A percentile compares a stretch with the other conserved stretches of the same genome.
Evolutionary conservation across 1,140 invertebrate genomes (phyloP).

Genomic region (Lepidurus couesii): DNA sequence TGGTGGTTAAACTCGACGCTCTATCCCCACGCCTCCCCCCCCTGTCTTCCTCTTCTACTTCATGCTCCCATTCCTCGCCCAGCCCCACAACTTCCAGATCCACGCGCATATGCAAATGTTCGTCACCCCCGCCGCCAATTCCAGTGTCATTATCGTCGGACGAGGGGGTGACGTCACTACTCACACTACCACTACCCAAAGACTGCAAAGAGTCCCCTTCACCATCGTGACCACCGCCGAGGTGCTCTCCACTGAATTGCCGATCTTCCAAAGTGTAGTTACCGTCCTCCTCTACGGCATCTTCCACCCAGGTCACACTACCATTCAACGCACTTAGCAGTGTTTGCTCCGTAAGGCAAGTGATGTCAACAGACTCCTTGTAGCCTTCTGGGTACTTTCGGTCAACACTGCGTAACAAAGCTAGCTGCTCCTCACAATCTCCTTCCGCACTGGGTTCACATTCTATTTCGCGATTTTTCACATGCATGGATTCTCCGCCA

Average conservation of each 20-base stretch:
- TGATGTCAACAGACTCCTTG: neutral
- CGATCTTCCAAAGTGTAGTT: neutral
- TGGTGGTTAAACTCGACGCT: neutral
- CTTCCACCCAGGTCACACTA: neutral
- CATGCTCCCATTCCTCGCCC: slow-evolving; percentile 16
- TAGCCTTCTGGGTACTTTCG: neutral
- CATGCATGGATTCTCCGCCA: neutral
- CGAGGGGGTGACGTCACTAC: slow-evolving; percentile 20
- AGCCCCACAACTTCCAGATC: neutral
- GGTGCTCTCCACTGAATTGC: neutral
- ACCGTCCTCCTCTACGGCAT: neutral
- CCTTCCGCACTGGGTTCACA: neutral
- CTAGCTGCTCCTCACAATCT: neutral
- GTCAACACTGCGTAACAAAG: neutral
- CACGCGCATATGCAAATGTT: neutral
- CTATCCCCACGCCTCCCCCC: neutral
- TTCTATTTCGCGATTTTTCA: neutral
- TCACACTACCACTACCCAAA: slow-evolving; percentile 6
- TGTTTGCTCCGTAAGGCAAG: neutral
- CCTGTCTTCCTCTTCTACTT: neutral
- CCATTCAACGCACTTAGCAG: neutral
- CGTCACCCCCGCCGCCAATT: slow-evolving; percentile 24
- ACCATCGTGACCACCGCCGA: neutral
- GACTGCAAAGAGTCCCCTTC: slow-evolving; percentile 25
- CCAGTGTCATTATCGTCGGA: slow-evolving; percentile 30